Conservation (phyloP, 2,888 invertebrate genomes). For the Andrena bicolor region DNA sequence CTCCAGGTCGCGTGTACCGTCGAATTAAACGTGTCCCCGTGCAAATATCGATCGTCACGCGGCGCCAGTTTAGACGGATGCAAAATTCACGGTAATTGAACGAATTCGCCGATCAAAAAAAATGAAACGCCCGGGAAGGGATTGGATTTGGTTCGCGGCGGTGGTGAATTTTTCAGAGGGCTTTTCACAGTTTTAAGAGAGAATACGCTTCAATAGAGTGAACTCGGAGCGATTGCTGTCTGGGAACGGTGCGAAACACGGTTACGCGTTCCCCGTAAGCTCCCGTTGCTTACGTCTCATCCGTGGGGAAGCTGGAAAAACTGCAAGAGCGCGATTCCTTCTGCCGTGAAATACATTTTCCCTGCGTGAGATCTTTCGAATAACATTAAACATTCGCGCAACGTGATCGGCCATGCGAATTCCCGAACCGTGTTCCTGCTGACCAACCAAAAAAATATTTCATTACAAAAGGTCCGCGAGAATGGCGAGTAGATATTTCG, state of each 20-base stretch:
- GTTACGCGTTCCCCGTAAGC: neutral
- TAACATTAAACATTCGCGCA: neutral
- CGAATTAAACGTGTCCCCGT: neutral
- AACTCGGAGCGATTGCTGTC: neutral
- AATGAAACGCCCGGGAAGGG: neutral
- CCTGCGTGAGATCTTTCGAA: neutral
- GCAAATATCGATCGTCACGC: too few species aligned
- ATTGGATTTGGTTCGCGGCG: neutral
- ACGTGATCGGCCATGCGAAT: too few species aligned
- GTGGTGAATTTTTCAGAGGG: conserved; percentile 25
- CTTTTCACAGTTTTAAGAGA: neutral
- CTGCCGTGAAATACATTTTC: neutral
- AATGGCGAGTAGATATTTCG: too few species aligned
- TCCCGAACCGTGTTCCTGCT: too few species aligned
- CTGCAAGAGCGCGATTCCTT: neutral
- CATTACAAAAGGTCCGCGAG: too few species aligned
- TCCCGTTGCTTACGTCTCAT: neutral
- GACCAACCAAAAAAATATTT: too few species aligned
- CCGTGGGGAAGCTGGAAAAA: neutral
- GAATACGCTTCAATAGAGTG: neutral
- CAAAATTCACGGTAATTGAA: conserved; percentile 6
- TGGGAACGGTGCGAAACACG: neutral
- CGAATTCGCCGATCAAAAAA: conserved; percentile 12
- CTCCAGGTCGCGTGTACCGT: neutral
- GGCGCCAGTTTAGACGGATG: neutral